A percentile compares a stretch with the other conserved stretches of the same genome.
phyloP scores from a whole-genome alignment of 2,888 invertebrate species.

The Zygothrica quintamaculata region DNA sequence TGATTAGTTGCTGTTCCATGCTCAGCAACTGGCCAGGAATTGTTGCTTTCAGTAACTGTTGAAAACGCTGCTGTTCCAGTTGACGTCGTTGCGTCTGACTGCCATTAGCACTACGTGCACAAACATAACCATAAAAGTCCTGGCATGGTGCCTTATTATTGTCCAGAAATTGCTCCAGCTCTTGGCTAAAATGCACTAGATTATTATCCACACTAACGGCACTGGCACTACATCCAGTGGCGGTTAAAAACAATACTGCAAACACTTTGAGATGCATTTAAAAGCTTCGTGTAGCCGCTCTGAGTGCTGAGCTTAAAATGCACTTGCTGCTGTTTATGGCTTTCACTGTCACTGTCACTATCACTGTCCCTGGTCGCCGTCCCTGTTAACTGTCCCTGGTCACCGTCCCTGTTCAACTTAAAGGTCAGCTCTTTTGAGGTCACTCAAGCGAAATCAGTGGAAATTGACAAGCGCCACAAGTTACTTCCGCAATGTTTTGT shows the following conservation, averaged over 20 bases:
- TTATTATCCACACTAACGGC: constrained; percentile 65
- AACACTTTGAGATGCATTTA: constrained; percentile 39
- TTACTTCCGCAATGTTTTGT: constrained; percentile 46
- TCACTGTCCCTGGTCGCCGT: constrained; percentile 14
- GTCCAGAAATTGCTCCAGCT: constrained; percentile 76
- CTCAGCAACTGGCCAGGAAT: constrained; percentile 73
- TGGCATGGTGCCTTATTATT: constrained; percentile 71
- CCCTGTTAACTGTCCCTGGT: constrained; percentile 18
- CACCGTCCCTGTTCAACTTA: not conserved
- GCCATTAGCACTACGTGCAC: constrained; percentile 63
- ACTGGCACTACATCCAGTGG: constrained; percentile 3
- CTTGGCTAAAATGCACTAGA: constrained; percentile 70
- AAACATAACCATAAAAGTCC: constrained; percentile 82
- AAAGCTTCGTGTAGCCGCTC: constrained; percentile 19
- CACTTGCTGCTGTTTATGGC: not conserved
- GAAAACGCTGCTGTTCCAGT: constrained; percentile 75
- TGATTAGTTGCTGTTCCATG: constrained; percentile 78
- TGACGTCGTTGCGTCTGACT: constrained; percentile 55
- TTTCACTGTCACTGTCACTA: constrained; percentile 12
- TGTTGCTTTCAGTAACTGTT: constrained; percentile 64
- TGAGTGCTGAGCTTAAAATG: constrained; percentile 42
- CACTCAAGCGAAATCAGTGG: constrained; percentile 36
- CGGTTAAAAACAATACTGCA: constrained; percentile 23
- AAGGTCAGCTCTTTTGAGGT: constrained; percentile 37
- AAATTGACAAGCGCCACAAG: constrained; percentile 33